Base-by-base conservation (phyloP, 2,113 vertebrate species). In the Micronycteris hirsuta region DNA sequence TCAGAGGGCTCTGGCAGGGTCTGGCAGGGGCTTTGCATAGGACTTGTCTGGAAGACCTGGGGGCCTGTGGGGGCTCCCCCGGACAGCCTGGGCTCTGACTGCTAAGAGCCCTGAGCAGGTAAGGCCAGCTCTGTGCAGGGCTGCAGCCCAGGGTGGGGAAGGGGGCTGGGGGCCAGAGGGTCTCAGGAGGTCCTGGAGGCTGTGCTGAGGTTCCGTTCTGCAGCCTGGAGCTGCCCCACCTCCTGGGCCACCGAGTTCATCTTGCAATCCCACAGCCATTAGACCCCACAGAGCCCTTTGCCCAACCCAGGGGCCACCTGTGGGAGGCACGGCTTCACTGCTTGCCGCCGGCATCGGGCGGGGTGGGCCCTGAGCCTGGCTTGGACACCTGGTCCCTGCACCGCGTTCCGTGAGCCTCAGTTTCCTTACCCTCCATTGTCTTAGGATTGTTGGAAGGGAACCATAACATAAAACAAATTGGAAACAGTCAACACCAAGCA, bases 281-380 rank as follows among this genome's bases (percentile, higher is more conserved):
- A 7, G 61, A 33, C 31, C 61, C 28, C 31, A 16, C 61, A 12
- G 28, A 65, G 61, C 28, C 61, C 61, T 63, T 63, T 31, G 28
- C 28, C 1, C 26, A 12, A 12, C 4, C 3, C 28, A 5, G 28
- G 43, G 43, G 26, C 17, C 0, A 1, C 24, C 17, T 2, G 19
- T 3, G 26, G 56, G 33, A 7, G 45, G 11, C 6, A 31, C 10
- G 19, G 33, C 81, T 4, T 19, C 41, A 12, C 11, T 3, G 3
- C 45, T 19, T 20, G 3, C 5, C 3, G 15, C 86, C 33, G 3
- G 63, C 38, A 5, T 16, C 28, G 0, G 1, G 54, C 24, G 31
- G 26, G 20, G 43, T 4, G 2, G 47, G n/a, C 4, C 17, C 38
- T n/a, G 19, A 38, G 8, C 68, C 68, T 16, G 68, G 43, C 19